Evolutionary conservation across 1,140 invertebrate genomes (phyloP), one percentile per base, ranked within the genome.

Genomic region (Drosophila baimaii): DNA sequence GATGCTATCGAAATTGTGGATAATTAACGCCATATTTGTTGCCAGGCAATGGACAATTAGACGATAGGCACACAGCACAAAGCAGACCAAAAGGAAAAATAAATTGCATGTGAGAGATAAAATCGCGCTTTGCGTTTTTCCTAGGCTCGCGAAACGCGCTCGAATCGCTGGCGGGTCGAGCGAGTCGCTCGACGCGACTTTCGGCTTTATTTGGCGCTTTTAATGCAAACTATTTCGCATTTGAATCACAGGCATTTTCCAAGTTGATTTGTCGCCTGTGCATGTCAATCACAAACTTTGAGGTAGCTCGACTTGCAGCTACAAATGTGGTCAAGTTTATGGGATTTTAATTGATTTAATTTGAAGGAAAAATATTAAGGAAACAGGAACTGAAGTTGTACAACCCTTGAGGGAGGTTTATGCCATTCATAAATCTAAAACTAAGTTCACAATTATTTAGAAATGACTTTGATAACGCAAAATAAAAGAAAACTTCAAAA

Each of bases 21-120:
- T 86, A 86, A 86, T 86, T 86, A 86, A 86, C 83, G 83, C 83
- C 83, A 86, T 86, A 86, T 88, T 88, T 86, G 83, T 79, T 64
- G 76, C 44, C 46, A 49, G 76, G 76, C 51, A 58, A 41, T 54
- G 58, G 68, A 81, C 79, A 81, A 81, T 81, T 81, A 81, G 73
- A 81, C 79, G 72, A 59, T 64, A 49, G 64, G 72, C 77, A 81
- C 65, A 80, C 33, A 68, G 57, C 43, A 77, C 54, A 59, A 57
- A 63, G 25, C 65, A 80, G 39, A 68, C 61, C 43, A 77, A 58
- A 59, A 57, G 74, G 25, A 27, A 47, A 85, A 86, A 81, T 79
- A 88, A 86, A 86, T 88, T 88, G 83, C 83, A 86, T 82, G 79
- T 63, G 83, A 71, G 83, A 75, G 83, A 84, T 83, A 79, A 76